Conservation (phyloP, 2,888 invertebrate species). For the Synergus umbraculus region DNA sequence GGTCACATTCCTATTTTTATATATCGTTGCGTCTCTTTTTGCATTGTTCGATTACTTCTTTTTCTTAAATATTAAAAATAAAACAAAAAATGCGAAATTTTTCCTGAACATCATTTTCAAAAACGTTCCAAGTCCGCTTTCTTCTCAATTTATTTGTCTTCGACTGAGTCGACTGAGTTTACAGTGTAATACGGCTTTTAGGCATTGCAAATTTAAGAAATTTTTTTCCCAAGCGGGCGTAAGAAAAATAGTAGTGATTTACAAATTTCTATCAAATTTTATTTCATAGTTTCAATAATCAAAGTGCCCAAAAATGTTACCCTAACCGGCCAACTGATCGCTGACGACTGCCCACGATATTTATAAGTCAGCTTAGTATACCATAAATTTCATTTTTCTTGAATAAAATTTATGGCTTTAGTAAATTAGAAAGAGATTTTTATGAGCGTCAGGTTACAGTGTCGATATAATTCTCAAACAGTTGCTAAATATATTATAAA, state of each 20-base stretch:
- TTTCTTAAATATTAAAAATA: neutral
- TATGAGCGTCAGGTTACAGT: neutral
- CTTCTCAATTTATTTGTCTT: neutral
- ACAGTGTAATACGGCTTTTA: neutral
- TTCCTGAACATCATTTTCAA: slow-evolving; percentile 4
- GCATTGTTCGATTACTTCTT: slow-evolving; percentile 10
- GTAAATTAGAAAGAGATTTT: slow-evolving; percentile 26
- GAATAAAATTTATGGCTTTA: slow-evolving; percentile 18
- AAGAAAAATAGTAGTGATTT: neutral
- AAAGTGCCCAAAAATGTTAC: slow-evolving; percentile 36
- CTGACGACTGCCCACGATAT: slow-evolving; percentile 27
- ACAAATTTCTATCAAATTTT: slow-evolving; percentile 11
- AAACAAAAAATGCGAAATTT: neutral
- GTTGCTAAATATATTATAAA: slow-evolving; percentile 22
- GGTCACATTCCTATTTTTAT: slow-evolving; percentile 66
- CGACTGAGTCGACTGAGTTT: neutral
- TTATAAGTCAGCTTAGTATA: slow-evolving; percentile 26
- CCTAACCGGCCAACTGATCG: slow-evolving; percentile 31
- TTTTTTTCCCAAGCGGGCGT: neutral
- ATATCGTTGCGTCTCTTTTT: slow-evolving; percentile 44
- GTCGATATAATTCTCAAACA: neutral
- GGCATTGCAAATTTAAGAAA: neutral
- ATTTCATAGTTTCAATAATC: slow-evolving; percentile 25
- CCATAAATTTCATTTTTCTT: slow-evolving; percentile 25
- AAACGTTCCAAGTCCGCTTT: neutral